Percentiles rank a stretch among this genome's conserved stretches.
These are phyloP conservation scores for Hoplodrina ambigua DNA, from an alignment of 2,888 invertebrate species.

Conservation along the genomic window DNA sequence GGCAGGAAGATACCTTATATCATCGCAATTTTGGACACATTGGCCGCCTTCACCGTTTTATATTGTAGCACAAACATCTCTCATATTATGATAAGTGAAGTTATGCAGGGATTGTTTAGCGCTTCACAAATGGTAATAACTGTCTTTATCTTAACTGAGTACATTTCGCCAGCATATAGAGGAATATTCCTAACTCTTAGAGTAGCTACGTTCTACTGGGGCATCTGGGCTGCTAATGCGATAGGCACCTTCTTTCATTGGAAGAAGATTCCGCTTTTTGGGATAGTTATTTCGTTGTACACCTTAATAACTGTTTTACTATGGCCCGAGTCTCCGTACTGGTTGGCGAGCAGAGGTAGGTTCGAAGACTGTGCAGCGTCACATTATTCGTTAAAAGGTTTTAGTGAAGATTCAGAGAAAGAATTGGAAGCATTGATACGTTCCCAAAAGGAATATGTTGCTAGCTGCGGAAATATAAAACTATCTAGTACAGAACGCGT, in stretches of 20 bases:
- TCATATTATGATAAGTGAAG: conserved; percentile 61
- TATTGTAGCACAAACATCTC: conserved; percentile 59
- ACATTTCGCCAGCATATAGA: conserved; percentile 67
- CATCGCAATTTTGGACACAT: conserved; percentile 40
- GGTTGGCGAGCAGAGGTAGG: conserved; percentile 71
- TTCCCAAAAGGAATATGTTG: conserved; percentile 61
- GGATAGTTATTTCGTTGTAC: conserved; percentile 52
- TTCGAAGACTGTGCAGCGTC: conserved; percentile 68
- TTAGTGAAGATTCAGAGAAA: conserved; percentile 62
- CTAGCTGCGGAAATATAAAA: conserved; percentile 15
- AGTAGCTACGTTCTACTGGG: conserved; percentile 64
- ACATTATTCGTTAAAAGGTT: conserved; percentile 71
- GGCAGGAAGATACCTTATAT: conserved; percentile 63
- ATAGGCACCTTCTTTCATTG: conserved; percentile 70
- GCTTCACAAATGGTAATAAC: conserved; percentile 41
- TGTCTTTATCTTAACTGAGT: conserved; percentile 66
- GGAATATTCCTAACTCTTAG: conserved; percentile 68
- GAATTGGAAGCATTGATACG: conserved; percentile 68
- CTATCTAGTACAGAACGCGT: conserved; percentile 10
- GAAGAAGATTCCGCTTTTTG: conserved; percentile 65
- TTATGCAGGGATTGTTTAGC: conserved; percentile 52
- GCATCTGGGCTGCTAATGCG: conserved; percentile 65
- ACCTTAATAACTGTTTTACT: conserved; percentile 42
- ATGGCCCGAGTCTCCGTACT: conserved; percentile 66
- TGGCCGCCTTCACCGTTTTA: conserved; percentile 56